Evolutionary conservation across 2,888 invertebrate species (phyloP), one percentile per base, ranked within the genome.

Genomic region (Cephus spinipes): DNA sequence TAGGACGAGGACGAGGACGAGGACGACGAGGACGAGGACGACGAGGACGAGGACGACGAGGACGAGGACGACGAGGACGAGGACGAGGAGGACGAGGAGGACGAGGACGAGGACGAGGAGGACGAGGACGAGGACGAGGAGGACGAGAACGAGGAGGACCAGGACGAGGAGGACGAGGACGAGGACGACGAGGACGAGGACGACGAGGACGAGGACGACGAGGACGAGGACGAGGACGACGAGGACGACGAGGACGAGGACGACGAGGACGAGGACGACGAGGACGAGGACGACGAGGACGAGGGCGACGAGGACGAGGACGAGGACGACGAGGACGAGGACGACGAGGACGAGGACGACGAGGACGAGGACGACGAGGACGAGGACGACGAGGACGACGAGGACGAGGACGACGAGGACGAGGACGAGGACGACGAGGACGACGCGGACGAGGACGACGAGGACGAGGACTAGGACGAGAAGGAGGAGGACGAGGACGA

Each of bases 171-270:
- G 12, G 35, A 6, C 12, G 32, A 35, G 33, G 55, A 33, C 55
- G 68, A 68, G 12, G 68, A 68, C 68, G 68, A 68, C 23, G 68
- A 68, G 12, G 68, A 68, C 12, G 68, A 23, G 12, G 68, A 68
- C n/a, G 12, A 68, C 23, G 68, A 68, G 12, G 68, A 68, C 11
- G 11, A n/a, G 4, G 34, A 9, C 35, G 11, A 23, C 23, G 68
- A 68, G 12, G 68, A 23, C 23, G 68, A 68, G 12, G 68, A 68
- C 23, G 68, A 68, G 12, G n/a, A n/a, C n/a, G n/a, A n/a, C n/a
- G n/a, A n/a, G n/a, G n/a, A n/a, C n/a, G n/a, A n/a, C n/a, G n/a
- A 76, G 3, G 76, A 35, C 74, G 77, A 23, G 12, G 68, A 68
- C 68, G 68, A 23, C 23, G 68, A 68, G 12, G 68, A 68, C n/a